Evolutionary conservation across 2,888 invertebrate species (phyloP).

Genomic region (Carpatolechia fugitivella): DNA sequence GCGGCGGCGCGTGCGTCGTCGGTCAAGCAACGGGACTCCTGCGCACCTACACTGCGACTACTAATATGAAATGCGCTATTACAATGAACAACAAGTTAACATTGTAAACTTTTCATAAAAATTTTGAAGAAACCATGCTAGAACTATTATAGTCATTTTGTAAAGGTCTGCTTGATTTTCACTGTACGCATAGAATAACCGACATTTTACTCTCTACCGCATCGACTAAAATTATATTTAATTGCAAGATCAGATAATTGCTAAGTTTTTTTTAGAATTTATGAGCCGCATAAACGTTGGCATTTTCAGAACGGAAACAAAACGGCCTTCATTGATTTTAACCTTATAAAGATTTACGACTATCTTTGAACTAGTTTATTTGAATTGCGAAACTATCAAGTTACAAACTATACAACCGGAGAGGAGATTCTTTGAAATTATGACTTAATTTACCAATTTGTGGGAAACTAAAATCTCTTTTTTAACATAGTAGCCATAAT

Average conservation of each 20-base stretch:
- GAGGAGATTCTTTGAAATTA: no score
- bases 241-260: background rate
- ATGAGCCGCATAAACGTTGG: slow-evolving; percentile 5
- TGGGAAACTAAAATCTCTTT: no score
- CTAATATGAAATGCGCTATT: slow-evolving; percentile 21
- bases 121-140: no score
- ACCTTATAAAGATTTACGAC: no score
- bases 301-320: slow-evolving; percentile 17
- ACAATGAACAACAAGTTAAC: no score
- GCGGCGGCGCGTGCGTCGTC: slow-evolving; percentile 20
- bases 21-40: slow-evolving; percentile 40
- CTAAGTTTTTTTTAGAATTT: background rate
- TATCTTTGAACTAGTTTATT: no score
- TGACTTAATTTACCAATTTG: no score
- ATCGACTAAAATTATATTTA: slow-evolving; percentile 18
- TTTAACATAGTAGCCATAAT: no score
- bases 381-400: no score
- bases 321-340: background rate
- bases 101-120: no score
- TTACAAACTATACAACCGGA: no score
- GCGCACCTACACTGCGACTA: slow-evolving; percentile 19
- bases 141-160: slow-evolving; percentile 12
- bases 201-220: slow-evolving; percentile 23
- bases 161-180: background rate
- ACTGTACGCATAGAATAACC: slow-evolving; percentile 2